Evolutionary conservation across 2,888 invertebrate genomes (phyloP), one percentile per base, ranked within the genome.

Genomic region (Polia nebulosa): DNA sequence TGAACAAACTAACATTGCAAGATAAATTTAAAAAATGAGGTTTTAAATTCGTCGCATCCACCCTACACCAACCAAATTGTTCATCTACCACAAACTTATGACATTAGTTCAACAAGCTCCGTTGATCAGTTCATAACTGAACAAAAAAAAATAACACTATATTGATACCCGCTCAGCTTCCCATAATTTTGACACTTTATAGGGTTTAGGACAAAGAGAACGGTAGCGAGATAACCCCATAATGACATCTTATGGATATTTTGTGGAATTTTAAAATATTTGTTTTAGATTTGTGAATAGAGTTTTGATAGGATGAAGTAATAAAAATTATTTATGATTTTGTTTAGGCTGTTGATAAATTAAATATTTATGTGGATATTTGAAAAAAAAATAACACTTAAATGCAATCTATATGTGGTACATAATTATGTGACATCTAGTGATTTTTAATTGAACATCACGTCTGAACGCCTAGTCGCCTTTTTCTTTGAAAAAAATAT

Each of bases 131-230:
- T 80, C 72, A 76, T 84, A 87, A 81, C 72, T 52, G 47, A 44
- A 49, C 51, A 53, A 68, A 69, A 81, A 82, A 80, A 76, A 75
- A 70, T 78, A 80, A 75, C 67, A 64, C 62, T 69, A 71, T 80
- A 88, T 88, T 82, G 85, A 85, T 83, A 85, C 52, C 70, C 70
- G 64, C 36, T 36, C 11, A 74, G 41, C 17, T 44, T 32, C 72
- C 81, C 86, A 89, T 90, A 88, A 85, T 84, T 87, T 80, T 81
- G 79, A 75, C 76, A 80, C 81, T 90, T 89, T 88, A 90, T 87
- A 64, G 78, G 80, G 72, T 76, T 75, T 68, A 47, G 49, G 47
- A 59, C 72, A 81, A 81, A 84, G 83, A 80, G 84, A 85, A 89
- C 89, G 83, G 89, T 89, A 89, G 90, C 87, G 34, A 51, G 61